phyloP scores from a whole-genome alignment of 2,113 vertebrate genomes.

The Salvator merianae region DNA sequence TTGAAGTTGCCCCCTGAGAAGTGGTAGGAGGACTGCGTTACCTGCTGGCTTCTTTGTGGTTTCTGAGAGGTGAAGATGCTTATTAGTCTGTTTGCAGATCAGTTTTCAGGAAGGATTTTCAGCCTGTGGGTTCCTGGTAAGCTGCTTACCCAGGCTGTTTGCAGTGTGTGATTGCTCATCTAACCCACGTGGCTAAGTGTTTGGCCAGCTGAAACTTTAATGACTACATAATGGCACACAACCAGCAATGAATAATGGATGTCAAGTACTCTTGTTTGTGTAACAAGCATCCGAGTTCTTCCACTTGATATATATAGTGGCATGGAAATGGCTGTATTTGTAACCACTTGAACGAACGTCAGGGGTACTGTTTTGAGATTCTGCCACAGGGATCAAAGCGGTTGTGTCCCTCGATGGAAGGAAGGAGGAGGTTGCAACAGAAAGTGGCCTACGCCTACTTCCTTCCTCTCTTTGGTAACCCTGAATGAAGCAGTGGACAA shows the following conservation, averaged over 20 bases:
- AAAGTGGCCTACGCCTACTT: too few relatives aligned
- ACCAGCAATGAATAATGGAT: constrained; percentile 30
- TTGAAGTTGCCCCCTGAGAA: neutral
- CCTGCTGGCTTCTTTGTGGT: neutral
- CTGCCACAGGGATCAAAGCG: too few relatives aligned
- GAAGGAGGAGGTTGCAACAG: neutral
- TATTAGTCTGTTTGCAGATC: constrained; percentile 7
- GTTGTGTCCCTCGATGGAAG: too few relatives aligned
- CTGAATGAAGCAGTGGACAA: too few relatives aligned
- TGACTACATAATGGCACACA: constrained; percentile 29
- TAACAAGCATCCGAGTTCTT: neutral
- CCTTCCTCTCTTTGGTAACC: too few relatives aligned
- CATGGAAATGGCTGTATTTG: neutral
- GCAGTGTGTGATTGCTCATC: constrained; percentile 12
- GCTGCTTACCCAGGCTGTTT: constrained; percentile 31
- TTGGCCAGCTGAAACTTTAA: constrained; percentile 34
- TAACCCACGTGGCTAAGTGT: neutral
- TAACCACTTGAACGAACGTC: neutral
- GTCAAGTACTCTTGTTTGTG: constrained; percentile 4
- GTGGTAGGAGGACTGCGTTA: too few relatives aligned
- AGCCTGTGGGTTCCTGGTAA: neutral
- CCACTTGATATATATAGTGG: neutral
- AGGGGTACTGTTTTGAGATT: neutral
- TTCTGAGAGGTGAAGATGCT: neutral
- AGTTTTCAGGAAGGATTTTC: constrained; percentile 8